These are phyloP conservation scores for Cranoglanis bouderius DNA, from an alignment of 2,113 vertebrate genomes.

Conservation along the genomic window DNA sequence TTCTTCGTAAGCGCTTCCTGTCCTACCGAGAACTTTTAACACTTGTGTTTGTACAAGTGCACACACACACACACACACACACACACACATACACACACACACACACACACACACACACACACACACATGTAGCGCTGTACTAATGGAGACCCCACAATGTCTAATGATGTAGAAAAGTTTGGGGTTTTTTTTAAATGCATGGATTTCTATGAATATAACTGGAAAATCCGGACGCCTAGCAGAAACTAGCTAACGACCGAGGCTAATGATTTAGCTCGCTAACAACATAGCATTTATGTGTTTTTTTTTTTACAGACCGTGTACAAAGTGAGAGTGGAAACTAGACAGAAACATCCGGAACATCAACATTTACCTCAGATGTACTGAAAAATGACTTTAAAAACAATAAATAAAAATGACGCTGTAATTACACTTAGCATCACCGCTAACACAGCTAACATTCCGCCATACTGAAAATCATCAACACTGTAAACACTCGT, in stretches of 20 bases:
- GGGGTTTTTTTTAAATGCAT: background rate
- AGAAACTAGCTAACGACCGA: background rate
- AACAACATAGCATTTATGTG: background rate
- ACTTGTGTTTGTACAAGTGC: background rate
- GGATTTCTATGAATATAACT: background rate
- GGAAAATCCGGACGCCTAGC: background rate
- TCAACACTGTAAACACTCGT: background rate
- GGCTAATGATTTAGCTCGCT: background rate
- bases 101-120: background rate
- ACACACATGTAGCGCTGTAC: background rate
- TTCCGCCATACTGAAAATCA: background rate
- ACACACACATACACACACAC: background rate
- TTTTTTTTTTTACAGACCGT: background rate
- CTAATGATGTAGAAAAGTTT: background rate
- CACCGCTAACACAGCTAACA: background rate
- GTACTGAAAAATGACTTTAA: background rate
- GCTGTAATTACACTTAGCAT: background rate
- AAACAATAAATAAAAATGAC: background rate
- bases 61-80: background rate
- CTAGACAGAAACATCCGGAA: background rate
- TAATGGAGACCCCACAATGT: background rate
- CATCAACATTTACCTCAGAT: background rate
- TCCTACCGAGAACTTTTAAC: constrained; percentile 13
- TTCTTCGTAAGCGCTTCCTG: constrained; percentile 1
- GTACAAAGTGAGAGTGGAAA: background rate